Evolutionary conservation across 2,888 invertebrate species (phyloP).

Genomic region (Dicycla oo): DNA sequence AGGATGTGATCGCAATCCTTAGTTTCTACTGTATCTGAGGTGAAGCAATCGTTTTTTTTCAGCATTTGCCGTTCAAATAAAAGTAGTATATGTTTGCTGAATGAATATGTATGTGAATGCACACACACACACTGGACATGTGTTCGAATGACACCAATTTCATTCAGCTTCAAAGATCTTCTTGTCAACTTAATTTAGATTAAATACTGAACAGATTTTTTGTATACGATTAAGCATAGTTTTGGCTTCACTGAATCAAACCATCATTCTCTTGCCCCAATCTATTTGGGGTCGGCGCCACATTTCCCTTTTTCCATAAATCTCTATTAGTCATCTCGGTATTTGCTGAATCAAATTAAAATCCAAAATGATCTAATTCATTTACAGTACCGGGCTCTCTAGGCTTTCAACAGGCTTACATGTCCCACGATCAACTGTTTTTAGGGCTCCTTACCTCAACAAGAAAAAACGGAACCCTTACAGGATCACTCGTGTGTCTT

Average conservation of each 20-base stretch:
- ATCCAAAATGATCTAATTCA: background rate
- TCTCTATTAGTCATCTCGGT: too few relatives aligned
- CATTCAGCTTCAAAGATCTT: background rate
- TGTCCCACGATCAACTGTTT: background rate
- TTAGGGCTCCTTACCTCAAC: too few relatives aligned
- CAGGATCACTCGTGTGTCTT: too few relatives aligned
- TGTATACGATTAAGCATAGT: background rate
- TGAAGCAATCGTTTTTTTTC: constrained; percentile 53
- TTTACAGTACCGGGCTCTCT: background rate
- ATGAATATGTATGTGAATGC: constrained; percentile 48
- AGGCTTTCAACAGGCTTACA: background rate
- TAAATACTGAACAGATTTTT: background rate
- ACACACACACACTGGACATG: background rate
- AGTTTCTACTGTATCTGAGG: constrained; percentile 61
- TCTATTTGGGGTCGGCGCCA: too few relatives aligned
- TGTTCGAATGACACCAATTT: constrained; percentile 11
- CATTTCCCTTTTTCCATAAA: too few relatives aligned
- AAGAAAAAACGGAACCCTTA: too few relatives aligned
- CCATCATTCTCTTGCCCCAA: too few relatives aligned
- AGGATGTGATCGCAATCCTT: constrained; percentile 65
- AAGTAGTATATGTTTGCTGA: constrained; percentile 36
- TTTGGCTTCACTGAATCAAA: background rate
- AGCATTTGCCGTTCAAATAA: constrained; percentile 33
- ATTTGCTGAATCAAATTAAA: background rate
- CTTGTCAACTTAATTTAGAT: background rate